phyloP scores from a whole-genome alignment of 2,113 vertebrate species.

The Scomber scombrus region DNA sequence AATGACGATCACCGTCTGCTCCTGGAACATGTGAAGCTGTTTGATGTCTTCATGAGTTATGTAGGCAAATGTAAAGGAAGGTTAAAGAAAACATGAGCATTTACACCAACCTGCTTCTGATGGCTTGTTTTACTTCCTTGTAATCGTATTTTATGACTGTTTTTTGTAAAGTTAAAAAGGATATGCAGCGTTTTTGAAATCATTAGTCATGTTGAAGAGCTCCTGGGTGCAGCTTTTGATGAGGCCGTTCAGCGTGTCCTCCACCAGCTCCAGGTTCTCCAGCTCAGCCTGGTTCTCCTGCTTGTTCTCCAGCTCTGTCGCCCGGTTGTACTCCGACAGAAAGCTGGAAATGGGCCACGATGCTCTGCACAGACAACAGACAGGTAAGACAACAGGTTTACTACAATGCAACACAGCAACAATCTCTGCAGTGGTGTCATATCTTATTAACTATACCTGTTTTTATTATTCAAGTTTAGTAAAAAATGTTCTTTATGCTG shows the following conservation, averaged over 20 bases:
- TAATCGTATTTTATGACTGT: too few relatives aligned
- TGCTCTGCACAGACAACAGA: conserved; percentile 81
- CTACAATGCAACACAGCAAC: too few relatives aligned
- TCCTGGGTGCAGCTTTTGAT: conserved; percentile 92
- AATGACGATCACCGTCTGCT: conserved; percentile 92
- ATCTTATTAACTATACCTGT: too few relatives aligned
- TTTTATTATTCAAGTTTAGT: too few relatives aligned
- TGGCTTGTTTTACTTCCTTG: too few relatives aligned
- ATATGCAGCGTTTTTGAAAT: conserved; percentile 91
- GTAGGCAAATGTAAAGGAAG: conserved; percentile 87
- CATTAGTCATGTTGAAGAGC: conserved; percentile 89
- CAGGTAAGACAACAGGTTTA: conserved; percentile 11
- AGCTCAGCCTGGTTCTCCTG: conserved; percentile 75
- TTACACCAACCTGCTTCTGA: too few relatives aligned
- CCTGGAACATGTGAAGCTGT: conserved; percentile 87
- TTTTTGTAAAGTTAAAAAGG: conserved; percentile 78
- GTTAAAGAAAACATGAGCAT: conserved; percentile 66
- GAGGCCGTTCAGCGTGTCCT: conserved; percentile 91
- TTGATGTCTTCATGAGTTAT: conserved; percentile 91
- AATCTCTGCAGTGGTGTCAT: too few relatives aligned
- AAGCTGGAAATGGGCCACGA: conserved; percentile 69
- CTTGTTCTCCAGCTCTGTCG: not conserved
- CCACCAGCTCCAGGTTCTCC: conserved; percentile 88
- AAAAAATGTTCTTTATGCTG: too few relatives aligned
- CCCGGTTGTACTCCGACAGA: conserved; percentile 67